Base-by-base conservation (phyloP, 2,113 vertebrate genomes). In the Dolichallabes microphthalmus region DNA sequence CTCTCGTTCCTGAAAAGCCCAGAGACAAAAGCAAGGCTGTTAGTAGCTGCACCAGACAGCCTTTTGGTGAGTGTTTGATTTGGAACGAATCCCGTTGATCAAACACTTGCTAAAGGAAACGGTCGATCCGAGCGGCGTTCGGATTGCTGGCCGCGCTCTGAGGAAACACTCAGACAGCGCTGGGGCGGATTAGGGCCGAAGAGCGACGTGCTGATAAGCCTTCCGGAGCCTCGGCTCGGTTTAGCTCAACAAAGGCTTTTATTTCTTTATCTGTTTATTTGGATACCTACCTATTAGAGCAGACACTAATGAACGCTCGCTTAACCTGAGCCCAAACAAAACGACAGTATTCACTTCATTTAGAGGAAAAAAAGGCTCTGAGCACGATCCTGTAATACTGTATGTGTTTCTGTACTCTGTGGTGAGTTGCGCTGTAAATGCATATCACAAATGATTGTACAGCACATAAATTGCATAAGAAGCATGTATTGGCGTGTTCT, bases 401-500 rank as follows among this genome's bases (percentile, higher is more conserved):
- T 35, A 35, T 45, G 58, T n/a, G 78, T 50, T 32, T 80, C n/a
- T 80, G 55, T 80, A 27, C 53, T 79, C n/a, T 45, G 20, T n/a
- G 12, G 77, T 20, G 76, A 58, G 30, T 57, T 14, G 2, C n/a
- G n/a, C 58, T 27, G 32, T 74, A 45, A 45, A 45, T 74, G 39
- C 39, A n/a, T 22, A 71, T 71, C 68, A 22, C 10, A 32, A 12
- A 74, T 52, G 0, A 7, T 74, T 74, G n/a, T 74, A 4, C 45
- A 74, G 6, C 11, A 50, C 50, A 74, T 74, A 22, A 14, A 5
- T 52, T 6, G 13, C 17, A 69, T 69, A 68, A 20, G 12, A 75
- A 75, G 66, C 53, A 25, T 63, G n/a, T 14, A 13, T 1, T 53
- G 73, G 73, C 14, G 27, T 82, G 63, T 87, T 94, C 96, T 97